These are phyloP conservation scores for Phodopus roborovskii DNA, from an alignment of 2,113 vertebrate genomes.

Conservation along the genomic window DNA sequence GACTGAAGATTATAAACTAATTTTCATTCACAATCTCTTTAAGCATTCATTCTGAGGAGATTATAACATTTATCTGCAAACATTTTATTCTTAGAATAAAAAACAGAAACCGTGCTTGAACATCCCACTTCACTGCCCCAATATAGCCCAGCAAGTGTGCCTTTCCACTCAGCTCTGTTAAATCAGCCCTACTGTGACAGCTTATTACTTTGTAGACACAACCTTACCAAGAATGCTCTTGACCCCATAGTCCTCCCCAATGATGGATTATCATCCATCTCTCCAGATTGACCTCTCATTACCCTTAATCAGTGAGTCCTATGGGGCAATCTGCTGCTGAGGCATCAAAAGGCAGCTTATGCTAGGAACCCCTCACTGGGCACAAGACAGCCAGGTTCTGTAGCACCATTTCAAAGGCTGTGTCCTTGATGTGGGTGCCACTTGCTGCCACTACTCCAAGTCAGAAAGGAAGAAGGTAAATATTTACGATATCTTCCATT, in stretches of 20 bases:
- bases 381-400: fast-evolving
- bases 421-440: neutral
- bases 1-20: neutral
- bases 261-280: constrained; percentile 44
- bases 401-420: fast-evolving
- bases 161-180: neutral
- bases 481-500: neutral
- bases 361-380: neutral
- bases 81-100: neutral
- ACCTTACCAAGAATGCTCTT: constrained; percentile 66
- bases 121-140: neutral
- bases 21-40: constrained; percentile 4
- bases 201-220: constrained; percentile 69
- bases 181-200: constrained; percentile 58
- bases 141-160: neutral
- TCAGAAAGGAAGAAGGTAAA: neutral
- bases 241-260: constrained; percentile 41
- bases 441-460: neutral
- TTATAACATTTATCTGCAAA: neutral
- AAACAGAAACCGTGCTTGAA: neutral
- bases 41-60: neutral
- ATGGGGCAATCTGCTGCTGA: neutral
- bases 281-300: constrained; percentile 51
- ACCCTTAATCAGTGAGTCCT: neutral
- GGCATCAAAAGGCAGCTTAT: neutral